Evolutionary conservation across 2,888 invertebrate species (phyloP), one percentile per base, ranked within the genome.

Genomic region (Cenopis cana): DNA sequence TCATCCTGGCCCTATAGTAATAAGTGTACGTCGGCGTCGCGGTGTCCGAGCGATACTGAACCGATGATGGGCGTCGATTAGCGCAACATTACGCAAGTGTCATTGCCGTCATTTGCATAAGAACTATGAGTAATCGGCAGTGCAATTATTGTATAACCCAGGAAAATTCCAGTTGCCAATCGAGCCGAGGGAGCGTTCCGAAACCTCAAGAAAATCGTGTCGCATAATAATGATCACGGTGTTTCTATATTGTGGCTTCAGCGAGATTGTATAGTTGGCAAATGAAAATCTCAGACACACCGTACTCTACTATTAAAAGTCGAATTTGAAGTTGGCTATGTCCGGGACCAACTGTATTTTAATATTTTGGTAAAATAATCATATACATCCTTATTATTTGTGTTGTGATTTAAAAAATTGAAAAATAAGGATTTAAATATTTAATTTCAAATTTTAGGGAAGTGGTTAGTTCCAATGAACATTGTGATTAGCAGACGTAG

Each of bases 101-200:
- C 89, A 87, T 84, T 87, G 86, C 81, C 83, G 84, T 77, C 73
- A 90, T 90, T 90, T 90, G 87, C 89, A 90, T 89, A 84, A 85
- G 83, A 82, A 82, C 74, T 77, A 60, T 70, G 77, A 77, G 83
- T 81, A 82, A 86, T 83, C 79, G 80, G 76, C 79, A 79, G 75
- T 76, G 85, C 82, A 88, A 86, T 86, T 84, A 86, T 89, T 89
- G 85, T 87, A 86, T 88, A 89, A 90, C 80, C 76, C 78, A 73
- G 78, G 84, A 82, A 84, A 85, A 85, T 83, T 77, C 76, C 36
- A 50, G 57, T 66, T 55, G 59, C 36, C 55, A 69, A 38, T 46
- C 54, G 52, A 65, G 62, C 11, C 33, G 33, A 46, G 56, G 54
- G 38, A 41, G 52, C 55, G 29, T 33, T 52, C n/a, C 24, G 50